phyloP scores from a whole-genome alignment of 2,113 vertebrate genomes.

The Ariopsis seemanni region DNA sequence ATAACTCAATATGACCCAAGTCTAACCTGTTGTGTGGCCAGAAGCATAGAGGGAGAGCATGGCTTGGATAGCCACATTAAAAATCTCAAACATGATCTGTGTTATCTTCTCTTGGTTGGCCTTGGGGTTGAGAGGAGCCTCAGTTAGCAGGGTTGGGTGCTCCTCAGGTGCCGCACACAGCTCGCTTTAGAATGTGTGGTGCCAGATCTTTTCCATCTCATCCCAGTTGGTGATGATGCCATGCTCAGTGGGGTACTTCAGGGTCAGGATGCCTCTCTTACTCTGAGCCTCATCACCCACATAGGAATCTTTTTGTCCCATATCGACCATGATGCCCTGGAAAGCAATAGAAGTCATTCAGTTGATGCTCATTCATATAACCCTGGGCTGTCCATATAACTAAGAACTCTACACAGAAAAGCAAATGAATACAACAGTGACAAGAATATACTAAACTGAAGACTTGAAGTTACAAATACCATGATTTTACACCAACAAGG shows the following conservation, averaged over 20 bases:
- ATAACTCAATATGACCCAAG: not conserved
- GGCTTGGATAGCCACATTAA: slow-evolving; percentile 62
- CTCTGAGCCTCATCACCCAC: slow-evolving; percentile 7
- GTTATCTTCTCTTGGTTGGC: slow-evolving; percentile 96
- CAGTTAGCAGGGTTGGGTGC: slow-evolving; percentile 9
- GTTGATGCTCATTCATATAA: not conserved
- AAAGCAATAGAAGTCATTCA: not conserved
- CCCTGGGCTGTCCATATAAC: not conserved
- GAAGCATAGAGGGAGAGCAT: slow-evolving; percentile 79
- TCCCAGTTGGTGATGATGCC: slow-evolving; percentile 19
- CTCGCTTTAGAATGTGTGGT: not conserved
- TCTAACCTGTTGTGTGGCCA: slow-evolving; percentile 78
- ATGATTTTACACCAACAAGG: not conserved
- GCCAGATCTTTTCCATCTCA: slow-evolving; percentile 25
- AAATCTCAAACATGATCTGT: slow-evolving; percentile 83
- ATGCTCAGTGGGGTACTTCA: slow-evolving; percentile 16
- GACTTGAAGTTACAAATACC: not conserved
- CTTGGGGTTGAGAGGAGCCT: slow-evolving; percentile 16
- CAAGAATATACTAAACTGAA: not conserved
- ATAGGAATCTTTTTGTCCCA: slow-evolving; percentile 77
- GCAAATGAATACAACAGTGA: not conserved
- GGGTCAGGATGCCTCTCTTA: slow-evolving; percentile 12
- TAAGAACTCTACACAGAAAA: not conserved
- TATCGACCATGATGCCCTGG: slow-evolving; percentile 93
- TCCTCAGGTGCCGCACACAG: slow-evolving; percentile 2